Evolutionary conservation across 2,888 invertebrate species (phyloP), one percentile per base, ranked within the genome.

Genomic region (Crematogaster levior): DNA sequence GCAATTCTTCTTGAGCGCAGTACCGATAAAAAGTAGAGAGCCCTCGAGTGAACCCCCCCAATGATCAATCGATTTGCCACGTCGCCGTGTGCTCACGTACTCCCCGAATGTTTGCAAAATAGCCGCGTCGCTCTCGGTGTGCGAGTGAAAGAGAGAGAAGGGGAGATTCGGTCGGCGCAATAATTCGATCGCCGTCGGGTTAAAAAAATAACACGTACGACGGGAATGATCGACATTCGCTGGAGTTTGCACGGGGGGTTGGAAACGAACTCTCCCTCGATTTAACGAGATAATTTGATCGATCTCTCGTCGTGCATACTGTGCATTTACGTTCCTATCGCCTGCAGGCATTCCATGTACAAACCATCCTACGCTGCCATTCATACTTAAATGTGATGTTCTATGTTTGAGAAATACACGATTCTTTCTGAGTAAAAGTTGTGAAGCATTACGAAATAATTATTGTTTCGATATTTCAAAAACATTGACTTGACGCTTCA

Each of bases 101-200:
- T 79, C 30, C 3, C 21, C 56, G 30, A 68, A 77, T 77, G 77
- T 77, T 77, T 77, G 77, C 43, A 77, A 77, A 77, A 77, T 77
- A 77, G 77, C 56, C 68, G 75, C 73, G 80, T 43, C 34, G 9
- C 24, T 24, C 72, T 60, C 46, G 48, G 5, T 9, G 27, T n/a
- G 18, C 30, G 18, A 3, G 43, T 1, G 34, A 30, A 12, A 46
- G 40, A 30, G 40, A 18, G 51, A 46, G 37, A 40, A 12, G 60
- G 61, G 40, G 12, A 74, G 77, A 75, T 48, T 60, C 79, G 82
- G 40, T 65, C 48, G 68, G 51, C 66, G 61, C 79, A 87, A 89
- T 87, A 89, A 87, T 87, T 89, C 83, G 84, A 86, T 89, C 85
- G 85, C 12, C 84, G 82, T 70, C 40, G 72, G 79, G 72, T 84